A percentile compares a stretch with the other conserved stretches of the same genome.
Evolutionary conservation across 2,113 vertebrate genomes (phyloP).

Genomic region (Erythrocercus mccallii): DNA sequence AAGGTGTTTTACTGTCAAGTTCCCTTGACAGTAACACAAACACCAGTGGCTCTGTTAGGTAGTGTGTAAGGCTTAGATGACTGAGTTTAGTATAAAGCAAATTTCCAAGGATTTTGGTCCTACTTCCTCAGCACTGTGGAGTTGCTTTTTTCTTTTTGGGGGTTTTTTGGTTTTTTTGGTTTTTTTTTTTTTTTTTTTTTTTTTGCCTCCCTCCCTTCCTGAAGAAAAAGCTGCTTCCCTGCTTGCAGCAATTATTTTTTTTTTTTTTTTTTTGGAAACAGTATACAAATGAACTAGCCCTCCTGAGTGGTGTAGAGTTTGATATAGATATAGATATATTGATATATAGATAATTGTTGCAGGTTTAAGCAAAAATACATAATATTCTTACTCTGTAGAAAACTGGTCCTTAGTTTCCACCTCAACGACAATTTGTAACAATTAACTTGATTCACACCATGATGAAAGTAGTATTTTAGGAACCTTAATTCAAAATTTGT

Average conservation of each 20-base stretch:
- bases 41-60: constrained; percentile 21
- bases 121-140: neutral
- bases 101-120: neutral
- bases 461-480: neutral
- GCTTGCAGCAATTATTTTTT: neutral
- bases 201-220: neutral
- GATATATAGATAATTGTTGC: neutral
- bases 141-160: rapidly evolving
- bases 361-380: neutral
- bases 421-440: neutral
- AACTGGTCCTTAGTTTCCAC: neutral
- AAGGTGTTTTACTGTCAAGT: constrained; percentile 28
- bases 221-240: neutral
- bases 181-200: rapidly evolving
- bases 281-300: neutral
- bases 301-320: neutral
- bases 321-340: neutral
- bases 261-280: neutral
- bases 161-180: no score
- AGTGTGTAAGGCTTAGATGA: neutral
- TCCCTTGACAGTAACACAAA: constrained; percentile 1
- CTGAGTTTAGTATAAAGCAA: neutral
- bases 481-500: neutral
- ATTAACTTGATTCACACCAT: neutral
- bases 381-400: neutral